Evolutionary conservation across 2,797 vertebrate genomes (phyloP).

Genomic region (Xiphophorus birchmanni): DNA sequence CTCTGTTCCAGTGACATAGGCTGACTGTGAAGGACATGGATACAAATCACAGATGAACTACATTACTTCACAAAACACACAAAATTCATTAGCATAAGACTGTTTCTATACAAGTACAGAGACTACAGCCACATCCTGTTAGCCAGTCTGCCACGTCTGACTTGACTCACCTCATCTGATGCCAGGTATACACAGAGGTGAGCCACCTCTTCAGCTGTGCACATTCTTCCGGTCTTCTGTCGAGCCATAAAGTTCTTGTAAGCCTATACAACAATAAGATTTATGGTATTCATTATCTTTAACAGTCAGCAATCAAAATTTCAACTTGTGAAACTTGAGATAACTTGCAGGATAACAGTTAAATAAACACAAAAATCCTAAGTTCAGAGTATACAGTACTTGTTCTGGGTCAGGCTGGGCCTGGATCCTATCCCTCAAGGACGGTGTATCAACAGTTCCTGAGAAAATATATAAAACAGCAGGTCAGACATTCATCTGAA

Average conservation of each 20-base stretch:
- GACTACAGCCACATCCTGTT: neutral
- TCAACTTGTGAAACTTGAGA: neutral
- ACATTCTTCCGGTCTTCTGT: slow-evolving; percentile 92
- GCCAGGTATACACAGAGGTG: slow-evolving; percentile 94
- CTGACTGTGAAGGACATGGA: slow-evolving; percentile 81
- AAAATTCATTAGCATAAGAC: neutral
- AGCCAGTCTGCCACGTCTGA: slow-evolving; percentile 17
- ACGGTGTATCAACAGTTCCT: slow-evolving; percentile 96
- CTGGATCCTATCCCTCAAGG: slow-evolving; percentile 90
- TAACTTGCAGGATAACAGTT: slow-evolving; percentile 6
- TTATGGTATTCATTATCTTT: neutral
- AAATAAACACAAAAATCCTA: slow-evolving; percentile 13
- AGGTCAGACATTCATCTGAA: neutral
- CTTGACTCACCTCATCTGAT: slow-evolving; percentile 88
- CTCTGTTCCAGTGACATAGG: slow-evolving; percentile 91
- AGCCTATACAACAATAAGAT: slow-evolving; percentile 75
- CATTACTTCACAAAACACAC: neutral
- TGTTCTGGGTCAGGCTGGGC: slow-evolving; percentile 88
- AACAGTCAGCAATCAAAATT: neutral
- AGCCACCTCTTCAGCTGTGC: slow-evolving; percentile 91
- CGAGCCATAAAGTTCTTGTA: slow-evolving; percentile 89
- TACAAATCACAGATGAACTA: slow-evolving; percentile 13
- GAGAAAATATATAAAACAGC: slow-evolving; percentile 13
- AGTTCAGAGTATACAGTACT: slow-evolving; percentile 70
- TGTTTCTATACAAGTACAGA: neutral